Evolutionary conservation across 2,888 invertebrate genomes (phyloP).

Genomic region (Rhabditoides inermis): DNA sequence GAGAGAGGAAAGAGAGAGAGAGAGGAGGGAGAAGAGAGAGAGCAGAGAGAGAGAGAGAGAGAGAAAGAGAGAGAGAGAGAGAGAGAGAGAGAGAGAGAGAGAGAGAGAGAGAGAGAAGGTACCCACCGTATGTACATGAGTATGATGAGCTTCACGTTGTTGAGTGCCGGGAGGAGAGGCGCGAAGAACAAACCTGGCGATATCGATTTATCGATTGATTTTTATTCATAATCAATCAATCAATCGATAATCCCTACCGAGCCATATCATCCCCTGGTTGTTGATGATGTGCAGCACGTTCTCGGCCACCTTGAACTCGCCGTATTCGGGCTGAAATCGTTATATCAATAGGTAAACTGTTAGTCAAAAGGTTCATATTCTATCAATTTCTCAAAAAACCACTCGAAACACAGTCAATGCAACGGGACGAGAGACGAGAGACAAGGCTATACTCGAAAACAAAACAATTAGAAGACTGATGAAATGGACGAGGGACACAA

Average conservation of each 20-base stretch:
- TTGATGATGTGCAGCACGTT: conserved; percentile 90
- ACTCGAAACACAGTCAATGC: background rate
- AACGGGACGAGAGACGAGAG: background rate
- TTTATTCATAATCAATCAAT: background rate
- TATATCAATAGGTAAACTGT: no score
- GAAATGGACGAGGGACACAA: no score
- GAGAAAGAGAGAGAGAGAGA: no score
- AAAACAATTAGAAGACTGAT: background rate
- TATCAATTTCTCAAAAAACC: background rate
- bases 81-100: background rate
- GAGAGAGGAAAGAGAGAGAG: no score
- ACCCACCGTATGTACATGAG: conserved; percentile 67
- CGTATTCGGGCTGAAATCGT: conserved; percentile 71
- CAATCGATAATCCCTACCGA: no score
- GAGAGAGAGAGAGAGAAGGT: background rate
- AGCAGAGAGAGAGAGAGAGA: no score
- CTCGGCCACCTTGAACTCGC: conserved; percentile 95
- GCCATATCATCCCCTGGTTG: conserved; percentile 92
- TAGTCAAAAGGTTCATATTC: conserved; percentile 1
- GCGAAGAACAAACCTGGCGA: conserved; percentile 99
- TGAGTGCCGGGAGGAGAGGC: conserved; percentile 80
- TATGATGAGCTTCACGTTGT: conserved; percentile 78
- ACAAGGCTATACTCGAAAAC: background rate
- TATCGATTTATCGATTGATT: conserved; percentile 61
- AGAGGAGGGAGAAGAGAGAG: no score